phyloP scores from a whole-genome alignment of 2,113 vertebrate genomes.

The Suncus etruscus region DNA sequence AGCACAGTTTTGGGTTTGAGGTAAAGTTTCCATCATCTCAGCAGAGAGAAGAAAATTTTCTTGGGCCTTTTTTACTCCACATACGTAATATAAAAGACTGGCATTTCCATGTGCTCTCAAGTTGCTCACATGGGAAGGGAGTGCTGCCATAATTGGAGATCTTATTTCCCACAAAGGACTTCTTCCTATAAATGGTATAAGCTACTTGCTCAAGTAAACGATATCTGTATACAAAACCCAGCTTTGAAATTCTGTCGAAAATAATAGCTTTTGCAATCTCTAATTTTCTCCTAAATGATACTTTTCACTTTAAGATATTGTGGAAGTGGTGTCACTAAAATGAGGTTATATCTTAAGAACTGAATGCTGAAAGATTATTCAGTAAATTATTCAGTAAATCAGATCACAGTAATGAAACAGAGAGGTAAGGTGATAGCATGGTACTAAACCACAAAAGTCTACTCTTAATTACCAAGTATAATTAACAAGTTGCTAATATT shows the following conservation, averaged over 20 bases:
- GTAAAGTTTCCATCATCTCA: not conserved
- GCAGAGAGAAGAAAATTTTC: not conserved
- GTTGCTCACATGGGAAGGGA: not conserved
- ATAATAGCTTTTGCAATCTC: not conserved
- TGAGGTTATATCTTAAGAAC: not conserved
- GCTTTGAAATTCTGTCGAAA: not conserved
- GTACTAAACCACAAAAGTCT: not conserved
- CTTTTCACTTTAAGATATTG: not conserved
- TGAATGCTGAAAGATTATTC: not conserved
- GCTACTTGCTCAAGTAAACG: not conserved
- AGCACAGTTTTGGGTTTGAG: not conserved
- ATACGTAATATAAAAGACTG: not conserved
- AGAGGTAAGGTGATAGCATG: not conserved
- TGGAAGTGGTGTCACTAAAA: not conserved
- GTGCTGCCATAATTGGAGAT: not conserved
- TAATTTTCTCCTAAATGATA: not conserved
- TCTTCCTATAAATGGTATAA: not conserved
- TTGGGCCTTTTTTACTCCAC: too few species aligned
- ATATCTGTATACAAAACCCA: not conserved
- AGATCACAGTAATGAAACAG: not conserved
- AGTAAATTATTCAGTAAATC: not conserved
- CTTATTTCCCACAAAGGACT: not conserved
- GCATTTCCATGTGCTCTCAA: not conserved
- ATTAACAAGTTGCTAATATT: conserved; percentile 35
- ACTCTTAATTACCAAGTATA: not conserved